phyloP scores from a whole-genome alignment of 2,113 vertebrate genomes.

The Aspidoscelis tigris region DNA sequence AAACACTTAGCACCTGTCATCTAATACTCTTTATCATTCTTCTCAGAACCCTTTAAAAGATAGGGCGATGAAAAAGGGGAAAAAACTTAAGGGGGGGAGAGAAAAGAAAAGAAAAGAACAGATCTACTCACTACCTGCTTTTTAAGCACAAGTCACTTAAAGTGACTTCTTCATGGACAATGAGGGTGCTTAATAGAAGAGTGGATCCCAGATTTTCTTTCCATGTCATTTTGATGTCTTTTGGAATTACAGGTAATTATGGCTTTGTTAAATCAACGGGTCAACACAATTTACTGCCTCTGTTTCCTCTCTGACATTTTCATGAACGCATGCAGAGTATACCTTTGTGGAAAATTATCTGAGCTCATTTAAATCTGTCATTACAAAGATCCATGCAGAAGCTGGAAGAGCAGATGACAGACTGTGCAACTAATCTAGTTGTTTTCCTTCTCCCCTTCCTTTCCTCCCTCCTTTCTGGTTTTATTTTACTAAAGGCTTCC shows the following conservation, averaged over 20 bases:
- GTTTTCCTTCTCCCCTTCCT: neutral
- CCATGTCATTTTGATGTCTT: neutral
- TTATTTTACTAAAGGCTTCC: neutral
- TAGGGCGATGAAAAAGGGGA: neutral
- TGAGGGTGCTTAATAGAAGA: slow-evolving; percentile 20
- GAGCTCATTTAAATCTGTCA: neutral
- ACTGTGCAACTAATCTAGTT: neutral
- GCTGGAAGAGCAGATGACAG: neutral
- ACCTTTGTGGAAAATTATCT: neutral
- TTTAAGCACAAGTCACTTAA: slow-evolving; percentile 17
- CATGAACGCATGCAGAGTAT: neutral
- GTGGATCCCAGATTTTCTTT: neutral
- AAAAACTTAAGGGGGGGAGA: no score
- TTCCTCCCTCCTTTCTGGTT: neutral
- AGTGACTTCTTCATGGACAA: neutral
- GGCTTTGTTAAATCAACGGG: slow-evolving; percentile 21
- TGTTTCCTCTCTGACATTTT: neutral
- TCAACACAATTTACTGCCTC: slow-evolving; percentile 13
- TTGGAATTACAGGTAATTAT: neutral
- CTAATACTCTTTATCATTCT: slow-evolving; percentile 49
- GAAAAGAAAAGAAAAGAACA: neutral
- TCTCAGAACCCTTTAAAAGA: slow-evolving; percentile 41
- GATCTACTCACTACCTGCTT: neutral
- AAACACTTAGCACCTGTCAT: slow-evolving; percentile 58
- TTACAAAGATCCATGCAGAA: neutral